Evolutionary conservation across 2,888 invertebrate species (phyloP).

Genomic region (Brachycybe producta): DNA sequence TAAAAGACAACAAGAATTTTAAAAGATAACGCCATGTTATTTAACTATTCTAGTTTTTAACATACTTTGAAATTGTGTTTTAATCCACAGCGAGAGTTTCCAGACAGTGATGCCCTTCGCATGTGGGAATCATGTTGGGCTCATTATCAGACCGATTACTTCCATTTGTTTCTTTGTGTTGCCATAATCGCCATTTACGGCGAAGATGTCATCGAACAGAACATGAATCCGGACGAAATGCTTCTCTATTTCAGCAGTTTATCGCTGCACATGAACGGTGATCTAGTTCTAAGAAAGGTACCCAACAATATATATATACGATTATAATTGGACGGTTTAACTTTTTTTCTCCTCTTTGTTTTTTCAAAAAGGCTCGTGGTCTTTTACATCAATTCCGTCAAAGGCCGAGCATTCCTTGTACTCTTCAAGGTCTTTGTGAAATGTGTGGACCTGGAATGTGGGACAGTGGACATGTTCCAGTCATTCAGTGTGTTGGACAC

Average conservation of each 20-base stretch:
- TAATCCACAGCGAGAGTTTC: conserved; percentile 73
- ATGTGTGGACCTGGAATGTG: conserved; percentile 86
- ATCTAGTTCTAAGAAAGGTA: conserved; percentile 69
- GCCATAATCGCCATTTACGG: conserved; percentile 82
- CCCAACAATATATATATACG: not conserved
- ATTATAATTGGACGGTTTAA: not conserved
- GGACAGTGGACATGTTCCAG: conserved; percentile 82
- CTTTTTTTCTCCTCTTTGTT: not conserved
- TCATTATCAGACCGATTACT: conserved; percentile 88
- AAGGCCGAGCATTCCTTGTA: conserved; percentile 73
- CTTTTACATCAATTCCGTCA: conserved; percentile 82
- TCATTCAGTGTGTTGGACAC: conserved; percentile 53
- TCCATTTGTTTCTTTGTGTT: conserved; percentile 85
- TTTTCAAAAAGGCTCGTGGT: conserved; percentile 55
- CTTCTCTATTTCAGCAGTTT: conserved; percentile 85
- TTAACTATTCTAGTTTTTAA: too few species aligned
- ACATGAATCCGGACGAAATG: conserved; percentile 86
- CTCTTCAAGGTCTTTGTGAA: conserved; percentile 71
- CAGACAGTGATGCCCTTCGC: conserved; percentile 68
- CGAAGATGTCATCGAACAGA: conserved; percentile 76
- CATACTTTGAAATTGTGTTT: conserved; percentile 38
- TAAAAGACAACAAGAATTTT: not conserved
- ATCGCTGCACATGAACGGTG: conserved; percentile 95
- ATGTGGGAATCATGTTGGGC: conserved; percentile 99
- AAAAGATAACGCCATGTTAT: too few species aligned